Conservation (phyloP, 2,113 vertebrate genomes). For the Turdus rufiventris region DNA sequence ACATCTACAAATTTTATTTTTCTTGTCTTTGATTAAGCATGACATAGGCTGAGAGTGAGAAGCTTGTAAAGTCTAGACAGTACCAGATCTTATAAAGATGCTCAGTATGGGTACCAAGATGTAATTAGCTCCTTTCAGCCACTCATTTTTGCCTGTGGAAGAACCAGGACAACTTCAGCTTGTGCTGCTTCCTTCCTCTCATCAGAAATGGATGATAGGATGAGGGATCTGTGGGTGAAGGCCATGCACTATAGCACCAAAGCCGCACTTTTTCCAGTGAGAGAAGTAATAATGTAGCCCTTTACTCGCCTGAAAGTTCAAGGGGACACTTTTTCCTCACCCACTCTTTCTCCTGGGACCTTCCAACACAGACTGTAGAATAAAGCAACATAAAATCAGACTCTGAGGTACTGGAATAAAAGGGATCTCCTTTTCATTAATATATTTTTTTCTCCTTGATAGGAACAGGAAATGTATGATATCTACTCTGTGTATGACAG, state of each 20-base stretch:
- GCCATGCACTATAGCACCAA: background rate
- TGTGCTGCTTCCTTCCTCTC: fast-evolving
- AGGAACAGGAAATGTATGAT: background rate
- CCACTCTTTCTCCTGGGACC: background rate
- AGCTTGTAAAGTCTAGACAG: background rate
- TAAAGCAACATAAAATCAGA: background rate
- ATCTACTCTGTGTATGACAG: background rate
- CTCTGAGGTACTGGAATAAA: background rate
- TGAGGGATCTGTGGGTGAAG: background rate
- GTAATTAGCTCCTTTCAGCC: background rate
- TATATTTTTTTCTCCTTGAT: background rate
- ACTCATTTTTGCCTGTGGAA: background rate
- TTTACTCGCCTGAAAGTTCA: background rate
- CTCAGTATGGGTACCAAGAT: background rate
- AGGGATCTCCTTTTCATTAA: background rate
- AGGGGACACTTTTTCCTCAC: background rate
- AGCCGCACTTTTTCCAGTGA: background rate
- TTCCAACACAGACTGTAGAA: background rate
- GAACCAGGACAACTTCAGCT: background rate
- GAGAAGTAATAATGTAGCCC: background rate
- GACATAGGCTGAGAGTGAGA: background rate
- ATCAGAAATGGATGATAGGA: background rate
- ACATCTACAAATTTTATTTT: slow-evolving; percentile 11
- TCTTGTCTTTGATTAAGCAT: background rate
- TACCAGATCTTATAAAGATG: background rate